Conservation (phyloP, 2,113 vertebrate genomes). For the Ochotona princeps region DNA sequence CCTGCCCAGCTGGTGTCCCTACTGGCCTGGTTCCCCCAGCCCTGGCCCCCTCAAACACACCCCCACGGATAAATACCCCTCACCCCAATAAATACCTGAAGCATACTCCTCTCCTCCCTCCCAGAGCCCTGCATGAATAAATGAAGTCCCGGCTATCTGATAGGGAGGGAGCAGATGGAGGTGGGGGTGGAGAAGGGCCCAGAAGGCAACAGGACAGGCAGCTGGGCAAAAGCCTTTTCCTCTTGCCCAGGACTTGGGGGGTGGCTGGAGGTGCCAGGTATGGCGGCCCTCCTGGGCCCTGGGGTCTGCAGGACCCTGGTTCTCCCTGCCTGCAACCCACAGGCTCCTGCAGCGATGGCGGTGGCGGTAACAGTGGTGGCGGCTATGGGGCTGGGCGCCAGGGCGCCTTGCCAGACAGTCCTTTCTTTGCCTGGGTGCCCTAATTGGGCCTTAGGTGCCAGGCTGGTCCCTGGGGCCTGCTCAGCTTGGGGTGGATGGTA, state of each 20-base stretch:
- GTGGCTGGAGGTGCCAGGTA: constrained; percentile 42
- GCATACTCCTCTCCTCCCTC: not conserved
- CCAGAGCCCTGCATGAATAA: constrained; percentile 56
- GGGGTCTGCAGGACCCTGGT: not conserved
- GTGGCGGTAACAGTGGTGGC: no score
- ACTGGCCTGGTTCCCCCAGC: not conserved
- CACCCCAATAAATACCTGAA: constrained; percentile 20
- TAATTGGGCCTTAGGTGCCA: constrained; percentile 81
- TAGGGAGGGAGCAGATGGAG: constrained; percentile 63
- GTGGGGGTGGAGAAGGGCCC: constrained; percentile 30
- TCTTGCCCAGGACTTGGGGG: constrained; percentile 48
- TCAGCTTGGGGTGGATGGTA: constrained; percentile 58
- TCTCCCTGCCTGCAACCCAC: not conserved
- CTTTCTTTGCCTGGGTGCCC: constrained; percentile 69
- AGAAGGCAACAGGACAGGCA: constrained; percentile 49
- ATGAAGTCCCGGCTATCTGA: constrained; percentile 64
- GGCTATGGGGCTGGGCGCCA: constrained; percentile 44
- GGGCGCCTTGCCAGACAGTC: constrained; percentile 61
- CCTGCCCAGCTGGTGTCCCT: constrained; percentile 45
- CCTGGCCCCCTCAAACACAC: not conserved
- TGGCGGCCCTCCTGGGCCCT: not conserved
- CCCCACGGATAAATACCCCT: not conserved
- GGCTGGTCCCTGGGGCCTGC: constrained; percentile 66
- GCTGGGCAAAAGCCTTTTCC: constrained; percentile 60
- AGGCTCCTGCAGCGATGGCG: not conserved